These are phyloP conservation scores for Phataginus tetradactyla DNA, from an alignment of 2,797 vertebrate genomes.

Conservation along the genomic window DNA sequence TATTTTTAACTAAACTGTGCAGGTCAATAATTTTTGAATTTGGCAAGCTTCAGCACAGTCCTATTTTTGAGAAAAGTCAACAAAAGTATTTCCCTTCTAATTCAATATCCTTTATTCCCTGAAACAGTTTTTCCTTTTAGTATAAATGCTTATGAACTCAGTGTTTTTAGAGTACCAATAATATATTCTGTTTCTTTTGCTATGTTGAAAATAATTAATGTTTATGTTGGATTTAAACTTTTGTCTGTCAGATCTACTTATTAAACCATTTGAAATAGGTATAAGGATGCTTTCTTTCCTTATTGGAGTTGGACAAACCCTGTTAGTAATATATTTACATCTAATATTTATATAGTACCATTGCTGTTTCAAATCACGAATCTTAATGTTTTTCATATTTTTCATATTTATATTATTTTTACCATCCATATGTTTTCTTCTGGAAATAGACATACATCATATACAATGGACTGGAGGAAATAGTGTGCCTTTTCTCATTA, in stretches of 20 bases:
- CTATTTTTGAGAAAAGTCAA: slow-evolving; percentile 56
- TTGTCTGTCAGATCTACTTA: background rate
- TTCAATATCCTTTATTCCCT: slow-evolving; percentile 17
- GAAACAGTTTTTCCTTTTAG: slow-evolving; percentile 36
- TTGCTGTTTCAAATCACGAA: background rate
- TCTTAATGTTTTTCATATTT: background rate
- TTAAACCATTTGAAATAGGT: background rate
- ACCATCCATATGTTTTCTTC: background rate
- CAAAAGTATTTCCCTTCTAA: slow-evolving; percentile 51
- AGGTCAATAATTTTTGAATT: slow-evolving; percentile 45
- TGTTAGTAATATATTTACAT: background rate
- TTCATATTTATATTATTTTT: background rate
- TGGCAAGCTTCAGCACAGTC: background rate
- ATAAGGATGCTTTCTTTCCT: background rate
- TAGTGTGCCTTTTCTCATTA: background rate
- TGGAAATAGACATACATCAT: background rate
- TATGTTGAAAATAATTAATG: slow-evolving; percentile 43
- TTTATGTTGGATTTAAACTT: background rate
- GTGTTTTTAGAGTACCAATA: background rate
- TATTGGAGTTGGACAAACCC: background rate
- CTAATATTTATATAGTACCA: background rate
- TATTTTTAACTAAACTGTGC: slow-evolving; percentile 36
- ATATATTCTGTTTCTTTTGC: background rate
- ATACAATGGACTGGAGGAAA: background rate
- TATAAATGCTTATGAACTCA: slow-evolving; percentile 16